Conservation (phyloP, 2,888 invertebrate genomes). For the Nowickia ferox region DNA sequence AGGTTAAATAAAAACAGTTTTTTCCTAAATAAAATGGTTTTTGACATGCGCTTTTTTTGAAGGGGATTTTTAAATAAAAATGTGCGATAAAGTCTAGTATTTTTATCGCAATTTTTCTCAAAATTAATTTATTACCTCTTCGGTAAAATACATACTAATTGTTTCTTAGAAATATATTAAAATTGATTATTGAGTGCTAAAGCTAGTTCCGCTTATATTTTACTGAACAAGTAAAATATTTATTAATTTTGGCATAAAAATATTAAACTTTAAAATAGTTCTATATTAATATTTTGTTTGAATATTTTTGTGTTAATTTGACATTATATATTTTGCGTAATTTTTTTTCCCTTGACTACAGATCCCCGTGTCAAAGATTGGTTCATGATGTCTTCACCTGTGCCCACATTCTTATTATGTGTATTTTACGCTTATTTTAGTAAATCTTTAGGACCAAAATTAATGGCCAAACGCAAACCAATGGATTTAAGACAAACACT, state of each 20-base stretch:
- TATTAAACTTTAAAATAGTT: not conserved
- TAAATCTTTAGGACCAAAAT: constrained; percentile 90
- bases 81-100: too few relatives aligned
- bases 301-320: not conserved
- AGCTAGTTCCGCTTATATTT: too few relatives aligned
- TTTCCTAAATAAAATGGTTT: too few relatives aligned
- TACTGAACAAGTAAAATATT: too few relatives aligned
- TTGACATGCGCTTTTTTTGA: too few relatives aligned
- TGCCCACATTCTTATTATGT: constrained; percentile 93
- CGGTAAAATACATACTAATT: too few relatives aligned
- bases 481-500: constrained; percentile 91
- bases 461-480: constrained; percentile 96
- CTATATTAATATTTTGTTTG: not conserved
- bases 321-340: not conserved
- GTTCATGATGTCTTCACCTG: constrained; percentile 94
- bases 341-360: constrained; percentile 82
- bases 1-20: not conserved
- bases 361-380: constrained; percentile 95
- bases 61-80: too few relatives aligned
- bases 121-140: too few relatives aligned
- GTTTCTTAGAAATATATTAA: too few relatives aligned
- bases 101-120: too few relatives aligned
- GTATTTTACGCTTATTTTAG: constrained; percentile 92
- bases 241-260: too few relatives aligned
- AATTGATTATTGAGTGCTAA: too few relatives aligned